Evolutionary conservation across 2,888 invertebrate species (phyloP).

Genomic region (Hyalella azteca): DNA sequence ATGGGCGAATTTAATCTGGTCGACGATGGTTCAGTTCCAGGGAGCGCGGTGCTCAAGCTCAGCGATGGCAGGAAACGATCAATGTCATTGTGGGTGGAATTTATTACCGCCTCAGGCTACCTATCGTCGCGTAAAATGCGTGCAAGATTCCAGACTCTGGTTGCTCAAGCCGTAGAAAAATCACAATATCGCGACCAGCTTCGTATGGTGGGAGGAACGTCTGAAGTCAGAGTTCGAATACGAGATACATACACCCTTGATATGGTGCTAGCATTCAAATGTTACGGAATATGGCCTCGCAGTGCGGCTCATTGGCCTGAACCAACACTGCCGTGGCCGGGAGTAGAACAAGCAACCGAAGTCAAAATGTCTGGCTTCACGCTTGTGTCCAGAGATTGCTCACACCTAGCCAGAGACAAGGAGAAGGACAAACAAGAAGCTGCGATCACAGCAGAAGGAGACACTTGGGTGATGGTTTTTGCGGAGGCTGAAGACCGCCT

Average conservation of each 20-base stretch:
- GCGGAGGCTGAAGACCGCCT: slow-evolving; percentile 88
- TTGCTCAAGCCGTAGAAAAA: slow-evolving; percentile 82
- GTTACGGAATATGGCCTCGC: slow-evolving; percentile 91
- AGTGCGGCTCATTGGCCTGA: slow-evolving; percentile 94
- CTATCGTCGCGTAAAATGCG: slow-evolving; percentile 91
- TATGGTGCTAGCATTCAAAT: slow-evolving; percentile 93
- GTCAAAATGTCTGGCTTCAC: slow-evolving; percentile 94
- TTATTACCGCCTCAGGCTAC: slow-evolving; percentile 95
- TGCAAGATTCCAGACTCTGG: slow-evolving; percentile 82
- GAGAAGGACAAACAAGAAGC: slow-evolving; percentile 77
- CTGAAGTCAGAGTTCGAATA: slow-evolving; percentile 87
- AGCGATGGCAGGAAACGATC: slow-evolving; percentile 94
- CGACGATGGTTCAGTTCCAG: slow-evolving; percentile 89
- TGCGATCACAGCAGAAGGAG: slow-evolving; percentile 77
- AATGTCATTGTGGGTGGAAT: slow-evolving; percentile 97
- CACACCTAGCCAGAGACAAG: slow-evolving; percentile 71
- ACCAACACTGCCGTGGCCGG: slow-evolving; percentile 90
- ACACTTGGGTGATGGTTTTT: slow-evolving; percentile 93
- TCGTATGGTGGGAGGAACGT: slow-evolving; percentile 92
- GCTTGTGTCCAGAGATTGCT: slow-evolving; percentile 70
- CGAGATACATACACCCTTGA: slow-evolving; percentile 89
- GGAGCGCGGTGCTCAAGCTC: slow-evolving; percentile 90
- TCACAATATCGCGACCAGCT: slow-evolving; percentile 90
- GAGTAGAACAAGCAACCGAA: slow-evolving; percentile 86
- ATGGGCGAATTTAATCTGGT: slow-evolving; percentile 98